These are phyloP conservation scores for Drosophila maculinotata DNA, from an alignment of 2,888 invertebrate genomes.

Conservation along the genomic window DNA sequence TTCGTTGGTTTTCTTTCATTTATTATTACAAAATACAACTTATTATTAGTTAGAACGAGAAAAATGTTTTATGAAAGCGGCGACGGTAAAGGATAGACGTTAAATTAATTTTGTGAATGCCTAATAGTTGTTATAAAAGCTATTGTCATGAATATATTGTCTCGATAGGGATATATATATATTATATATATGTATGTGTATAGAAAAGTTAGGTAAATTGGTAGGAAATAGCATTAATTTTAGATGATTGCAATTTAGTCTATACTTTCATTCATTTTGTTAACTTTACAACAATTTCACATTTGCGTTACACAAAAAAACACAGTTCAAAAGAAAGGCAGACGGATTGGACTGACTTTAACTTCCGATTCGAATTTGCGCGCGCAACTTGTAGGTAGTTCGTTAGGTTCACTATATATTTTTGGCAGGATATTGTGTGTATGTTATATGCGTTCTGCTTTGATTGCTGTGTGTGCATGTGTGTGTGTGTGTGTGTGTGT, in stretches of 20 bases:
- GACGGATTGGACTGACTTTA: conserved; percentile 4
- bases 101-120: conserved; percentile 33
- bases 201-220: conserved; percentile 58
- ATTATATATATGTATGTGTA: conserved; percentile 32
- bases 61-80: conserved; percentile 58
- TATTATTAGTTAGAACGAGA: conserved; percentile 73
- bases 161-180: conserved; percentile 35
- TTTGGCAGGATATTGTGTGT: conserved; percentile 74
- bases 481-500: conserved; percentile 3
- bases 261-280: conserved; percentile 60
- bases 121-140: conserved; percentile 49
- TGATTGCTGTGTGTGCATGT: conserved; percentile 34
- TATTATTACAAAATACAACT: conserved; percentile 74
- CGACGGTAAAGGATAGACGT: conserved; percentile 28
- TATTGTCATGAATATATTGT: conserved; percentile 71
- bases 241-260: conserved; percentile 63
- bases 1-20: conserved; percentile 61
- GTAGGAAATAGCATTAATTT: conserved; percentile 55
- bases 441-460: conserved; percentile 49
- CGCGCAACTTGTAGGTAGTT: conserved; percentile 69
- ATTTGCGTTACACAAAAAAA: conserved; percentile 40
- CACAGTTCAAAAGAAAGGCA: conserved; percentile 33
- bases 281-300: conserved; percentile 73
- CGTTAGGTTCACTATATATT: conserved; percentile 64
- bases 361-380: conserved; percentile 52